phyloP scores from a whole-genome alignment of 2,113 vertebrate species.

The Sapayoa aenigma region DNA sequence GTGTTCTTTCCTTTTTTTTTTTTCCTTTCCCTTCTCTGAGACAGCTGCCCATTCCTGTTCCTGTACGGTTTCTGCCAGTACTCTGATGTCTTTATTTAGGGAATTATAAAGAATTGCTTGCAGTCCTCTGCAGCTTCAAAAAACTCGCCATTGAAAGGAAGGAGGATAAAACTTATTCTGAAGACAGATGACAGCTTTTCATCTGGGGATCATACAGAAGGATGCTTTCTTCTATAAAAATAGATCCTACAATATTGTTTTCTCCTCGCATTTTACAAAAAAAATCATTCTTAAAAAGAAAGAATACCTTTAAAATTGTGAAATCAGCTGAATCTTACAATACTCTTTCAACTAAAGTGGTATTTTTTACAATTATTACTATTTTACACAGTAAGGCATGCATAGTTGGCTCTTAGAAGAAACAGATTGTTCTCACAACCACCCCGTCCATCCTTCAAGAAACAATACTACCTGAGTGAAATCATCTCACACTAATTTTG shows the following conservation, averaged over 20 bases:
- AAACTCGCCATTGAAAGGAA: conserved; percentile 62
- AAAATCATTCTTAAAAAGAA: conserved; percentile 33
- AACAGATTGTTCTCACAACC: conserved; percentile 7
- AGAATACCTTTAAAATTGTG: conserved; percentile 37
- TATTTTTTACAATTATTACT: conserved; percentile 1
- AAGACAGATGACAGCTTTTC: conserved; percentile 74
- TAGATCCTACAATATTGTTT: conserved; percentile 58
- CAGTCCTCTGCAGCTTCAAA: conserved; percentile 71
- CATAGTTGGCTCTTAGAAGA: neutral
- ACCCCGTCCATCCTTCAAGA: neutral
- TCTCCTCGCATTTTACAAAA: conserved; percentile 54
- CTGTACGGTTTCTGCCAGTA: conserved; percentile 61
- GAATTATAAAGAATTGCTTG: conserved; percentile 73
- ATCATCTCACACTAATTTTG: conserved; percentile 34
- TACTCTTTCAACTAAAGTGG: neutral
- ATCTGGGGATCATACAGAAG: conserved; percentile 68
- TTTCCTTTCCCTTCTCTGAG: neutral
- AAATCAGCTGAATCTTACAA: conserved; percentile 27
- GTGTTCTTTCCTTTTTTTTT: neutral
- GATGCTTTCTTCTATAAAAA: conserved; percentile 72
- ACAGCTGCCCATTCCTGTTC: conserved; percentile 66
- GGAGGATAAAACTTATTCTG: conserved; percentile 72
- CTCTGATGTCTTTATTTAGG: conserved; percentile 77
- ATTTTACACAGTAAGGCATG: neutral
- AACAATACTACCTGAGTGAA: conserved; percentile 45